Evolutionary conservation across 2,888 invertebrate species (phyloP), one percentile per base, ranked within the genome.

Genomic region (Himalopsyche kuldschensis): DNA sequence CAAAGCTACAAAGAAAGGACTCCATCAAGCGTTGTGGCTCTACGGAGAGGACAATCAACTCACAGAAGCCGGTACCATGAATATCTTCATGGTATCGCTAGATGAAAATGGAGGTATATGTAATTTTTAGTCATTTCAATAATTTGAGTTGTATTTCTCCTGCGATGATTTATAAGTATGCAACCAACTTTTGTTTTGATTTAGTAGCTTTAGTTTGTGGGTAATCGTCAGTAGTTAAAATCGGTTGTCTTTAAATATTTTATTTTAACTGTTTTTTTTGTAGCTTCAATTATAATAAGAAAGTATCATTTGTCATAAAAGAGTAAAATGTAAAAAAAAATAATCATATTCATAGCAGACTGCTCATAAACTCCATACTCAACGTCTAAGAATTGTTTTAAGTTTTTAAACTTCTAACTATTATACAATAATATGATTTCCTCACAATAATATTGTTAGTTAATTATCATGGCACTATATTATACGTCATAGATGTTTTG

Each of bases 31-130:
- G 10, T 90, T 99, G 82, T 99, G 99, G 99, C 91, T 99, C 63
- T 98, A 96, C 88, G 99, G 99, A 3, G 95, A 97, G 0, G 95
- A 99, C 88, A 95, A 98, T 88, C 94, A 97, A 89, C 89, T 99
- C 32, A 99, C 99, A 0, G 99, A 99, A 93, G 98, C 97, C 76
- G 99, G 99, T 80, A 97, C 99, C 17, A 99, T 99, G 99, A 99
- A 99, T 89, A 94, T 99, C 81, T 99, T 99, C 89, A 93, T 98
- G 89, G 94, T 96, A 88, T 95, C 95, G 90, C 93, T 95, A 86
- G 97, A 99, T 89, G 96, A 97, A 81, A 92, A 96, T 88, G 99
- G 98, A 93, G 97, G 98, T 98, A 90, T 90, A 90, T 88, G 81
- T 31, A 48, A 32, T 41, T 31, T 79, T 81, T 41, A 15, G 4